phyloP scores from a whole-genome alignment of 2,797 vertebrate genomes.

The Nothura maculosa region DNA sequence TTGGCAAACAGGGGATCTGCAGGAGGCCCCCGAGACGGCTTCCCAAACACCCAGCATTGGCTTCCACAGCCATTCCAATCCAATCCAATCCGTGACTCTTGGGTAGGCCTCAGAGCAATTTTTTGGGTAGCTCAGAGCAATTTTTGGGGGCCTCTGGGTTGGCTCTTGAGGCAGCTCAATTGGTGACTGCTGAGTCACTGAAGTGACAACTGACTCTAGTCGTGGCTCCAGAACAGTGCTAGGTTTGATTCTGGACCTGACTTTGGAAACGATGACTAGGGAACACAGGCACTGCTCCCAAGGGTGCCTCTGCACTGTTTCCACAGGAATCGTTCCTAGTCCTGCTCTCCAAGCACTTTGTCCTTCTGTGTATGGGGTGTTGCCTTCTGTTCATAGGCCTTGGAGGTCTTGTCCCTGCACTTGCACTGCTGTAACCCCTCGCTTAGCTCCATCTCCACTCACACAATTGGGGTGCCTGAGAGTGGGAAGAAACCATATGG shows the following conservation, averaged over 20 bases:
- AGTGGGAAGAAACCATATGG: background rate
- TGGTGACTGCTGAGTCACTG: background rate
- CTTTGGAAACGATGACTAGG: background rate
- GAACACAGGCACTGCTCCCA: background rate
- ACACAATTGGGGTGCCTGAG: fast-evolving
- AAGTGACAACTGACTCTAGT: background rate
- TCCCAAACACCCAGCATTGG: background rate
- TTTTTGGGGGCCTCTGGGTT: background rate
- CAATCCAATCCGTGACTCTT: background rate
- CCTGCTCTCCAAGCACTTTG: background rate
- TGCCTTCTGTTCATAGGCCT: background rate
- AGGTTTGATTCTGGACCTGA: background rate
- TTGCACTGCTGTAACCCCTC: background rate
- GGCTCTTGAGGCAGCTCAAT: background rate
- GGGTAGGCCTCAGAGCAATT: background rate
- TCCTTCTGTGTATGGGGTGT: fast-evolving
- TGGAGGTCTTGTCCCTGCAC: background rate
- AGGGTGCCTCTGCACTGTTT: background rate
- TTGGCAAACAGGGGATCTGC: background rate
- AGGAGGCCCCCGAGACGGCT: background rate
- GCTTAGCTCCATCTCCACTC: background rate
- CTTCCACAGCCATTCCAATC: background rate
- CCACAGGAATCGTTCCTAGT: fast-evolving
- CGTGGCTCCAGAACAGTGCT: background rate
- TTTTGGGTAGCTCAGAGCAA: background rate